phyloP scores from a whole-genome alignment of 2,797 vertebrate genomes.

The Dallia pectoralis region DNA sequence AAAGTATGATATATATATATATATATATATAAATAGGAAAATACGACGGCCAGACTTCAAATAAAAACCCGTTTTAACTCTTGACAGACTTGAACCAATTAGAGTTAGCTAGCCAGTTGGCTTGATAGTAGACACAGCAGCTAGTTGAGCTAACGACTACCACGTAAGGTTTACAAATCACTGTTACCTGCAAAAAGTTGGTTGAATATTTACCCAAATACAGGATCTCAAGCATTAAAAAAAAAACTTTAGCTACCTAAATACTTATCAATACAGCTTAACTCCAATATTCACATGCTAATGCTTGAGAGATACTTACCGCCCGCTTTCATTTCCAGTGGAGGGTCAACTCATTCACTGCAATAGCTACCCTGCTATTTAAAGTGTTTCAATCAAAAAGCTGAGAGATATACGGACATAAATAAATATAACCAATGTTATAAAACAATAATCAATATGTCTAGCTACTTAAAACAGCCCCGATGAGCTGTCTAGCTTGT shows the following conservation, averaged over 20 bases:
- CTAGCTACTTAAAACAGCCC: background rate
- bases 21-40: background rate
- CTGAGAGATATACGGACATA: background rate
- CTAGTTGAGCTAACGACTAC: background rate
- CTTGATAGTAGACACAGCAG: background rate
- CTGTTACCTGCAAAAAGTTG: background rate
- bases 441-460: conserved; percentile 21
- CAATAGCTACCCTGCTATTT: background rate
- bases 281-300: background rate
- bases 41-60: background rate
- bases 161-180: background rate
- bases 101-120: background rate
- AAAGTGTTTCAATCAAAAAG: background rate
- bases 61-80: background rate
- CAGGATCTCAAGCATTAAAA: background rate
- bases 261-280: background rate
- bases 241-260: background rate
- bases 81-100: background rate
- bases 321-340: conserved; percentile 79
- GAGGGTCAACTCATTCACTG: conserved; percentile 33
- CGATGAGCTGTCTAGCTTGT: background rate
- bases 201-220: background rate
- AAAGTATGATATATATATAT: background rate
- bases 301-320: conserved; percentile 65
- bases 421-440: conserved; percentile 18